A percentile compares a stretch with the other conserved stretches of the same genome.
Conservation (phyloP, 2,888 invertebrate species). For the Drosophila flavopinicola region DNA sequence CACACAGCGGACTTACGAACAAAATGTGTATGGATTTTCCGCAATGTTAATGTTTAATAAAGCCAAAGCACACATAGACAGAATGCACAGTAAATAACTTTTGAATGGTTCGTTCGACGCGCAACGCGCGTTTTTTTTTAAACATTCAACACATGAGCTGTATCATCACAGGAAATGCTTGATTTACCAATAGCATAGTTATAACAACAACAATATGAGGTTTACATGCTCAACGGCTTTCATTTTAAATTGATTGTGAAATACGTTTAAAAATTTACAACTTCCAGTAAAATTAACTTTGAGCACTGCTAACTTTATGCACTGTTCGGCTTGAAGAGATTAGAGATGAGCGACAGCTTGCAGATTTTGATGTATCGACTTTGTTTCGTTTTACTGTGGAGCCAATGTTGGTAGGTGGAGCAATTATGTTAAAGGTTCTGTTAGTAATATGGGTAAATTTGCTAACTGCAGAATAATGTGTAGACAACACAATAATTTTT, state of each 20-base stretch:
- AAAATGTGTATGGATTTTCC: slow-evolving; percentile 61
- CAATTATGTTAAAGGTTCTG: not conserved
- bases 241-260: slow-evolving; percentile 18
- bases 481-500: too few relatives aligned
- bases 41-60: slow-evolving; percentile 65
- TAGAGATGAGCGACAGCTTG: slow-evolving; percentile 35
- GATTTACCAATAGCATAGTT: slow-evolving; percentile 12
- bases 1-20: slow-evolving; percentile 15
- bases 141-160: slow-evolving; percentile 37
- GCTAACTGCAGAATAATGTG: fast-evolving
- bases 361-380: slow-evolving; percentile 1
- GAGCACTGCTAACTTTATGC: slow-evolving; percentile 66
- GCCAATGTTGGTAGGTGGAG: slow-evolving; percentile 25
- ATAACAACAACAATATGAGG: slow-evolving; percentile 2
- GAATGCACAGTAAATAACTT: slow-evolving; percentile 45
- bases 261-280: slow-evolving; percentile 39
- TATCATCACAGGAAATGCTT: slow-evolving; percentile 6
- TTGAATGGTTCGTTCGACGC: slow-evolving; percentile 57
- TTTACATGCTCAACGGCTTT: slow-evolving; percentile 7
- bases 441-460: not conserved
- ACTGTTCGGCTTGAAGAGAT: slow-evolving; percentile 36
- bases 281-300: slow-evolving; percentile 57
- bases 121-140: slow-evolving; percentile 65
- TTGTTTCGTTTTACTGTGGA: not conserved
- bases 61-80: slow-evolving; percentile 34